Percentiles rank a stretch among this genome's conserved stretches.
Conservation (phyloP, 2,113 vertebrate genomes). For the Pogonocichla stellata region DNA sequence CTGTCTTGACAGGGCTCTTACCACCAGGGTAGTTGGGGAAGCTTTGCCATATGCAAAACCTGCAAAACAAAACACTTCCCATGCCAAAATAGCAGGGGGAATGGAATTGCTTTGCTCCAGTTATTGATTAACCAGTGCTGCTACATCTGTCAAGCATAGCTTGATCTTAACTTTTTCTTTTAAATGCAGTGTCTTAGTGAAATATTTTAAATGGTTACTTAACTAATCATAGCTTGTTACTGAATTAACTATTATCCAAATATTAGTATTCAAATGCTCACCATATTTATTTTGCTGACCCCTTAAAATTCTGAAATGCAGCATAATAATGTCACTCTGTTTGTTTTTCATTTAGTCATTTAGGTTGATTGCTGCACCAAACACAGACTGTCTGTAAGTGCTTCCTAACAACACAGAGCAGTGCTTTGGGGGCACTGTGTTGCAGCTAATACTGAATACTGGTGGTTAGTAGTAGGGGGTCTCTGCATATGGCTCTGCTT, state of each 20-base stretch:
- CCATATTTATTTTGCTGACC: not conserved
- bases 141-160: not conserved
- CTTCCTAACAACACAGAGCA: not conserved
- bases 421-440: not conserved
- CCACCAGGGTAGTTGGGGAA: not conserved
- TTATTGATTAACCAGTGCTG: conserved; percentile 31
- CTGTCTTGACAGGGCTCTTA: not conserved
- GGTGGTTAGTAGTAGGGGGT: not conserved
- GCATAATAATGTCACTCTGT: not conserved
- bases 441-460: not conserved
- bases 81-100: not conserved
- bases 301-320: not conserved
- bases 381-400: not conserved
- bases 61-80: not conserved
- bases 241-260: not conserved
- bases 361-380: not conserved
- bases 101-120: not conserved
- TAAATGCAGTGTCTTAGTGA: not conserved
- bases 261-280: not conserved
- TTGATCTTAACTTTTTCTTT: not conserved
- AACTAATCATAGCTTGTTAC: not conserved
- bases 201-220: not conserved
- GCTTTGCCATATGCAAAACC: not conserved
- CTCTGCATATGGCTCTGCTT: not conserved
- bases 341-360: not conserved